These are phyloP conservation scores for rat (Rattus norvegicus) DNA, from an alignment of 2,113 vertebrate species.

Conservation along the genomic window DNA sequence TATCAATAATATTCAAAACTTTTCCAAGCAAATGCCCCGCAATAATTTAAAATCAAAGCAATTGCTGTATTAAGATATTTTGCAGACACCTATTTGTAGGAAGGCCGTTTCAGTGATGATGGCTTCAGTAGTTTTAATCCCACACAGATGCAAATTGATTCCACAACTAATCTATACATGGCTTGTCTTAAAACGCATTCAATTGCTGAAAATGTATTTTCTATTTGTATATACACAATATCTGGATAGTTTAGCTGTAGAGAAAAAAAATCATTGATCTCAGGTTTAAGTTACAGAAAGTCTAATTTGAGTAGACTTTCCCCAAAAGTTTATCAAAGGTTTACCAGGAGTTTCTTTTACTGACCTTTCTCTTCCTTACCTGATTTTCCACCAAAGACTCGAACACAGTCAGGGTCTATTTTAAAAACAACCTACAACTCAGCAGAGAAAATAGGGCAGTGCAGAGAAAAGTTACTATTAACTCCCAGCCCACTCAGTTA, in stretches of 20 bases:
- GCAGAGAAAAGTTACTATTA: slow-evolving; percentile 82
- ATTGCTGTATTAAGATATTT: slow-evolving; percentile 82
- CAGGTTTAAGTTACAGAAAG: neutral
- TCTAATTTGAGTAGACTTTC: slow-evolving; percentile 69
- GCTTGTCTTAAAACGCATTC: slow-evolving; percentile 59
- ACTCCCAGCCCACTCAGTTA: slow-evolving; percentile 84
- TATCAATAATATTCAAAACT: slow-evolving; percentile 72
- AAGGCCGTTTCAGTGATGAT: slow-evolving; percentile 85
- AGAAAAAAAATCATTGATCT: slow-evolving; percentile 29
- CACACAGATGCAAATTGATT: slow-evolving; percentile 86
- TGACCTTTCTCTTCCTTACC: slow-evolving; percentile 27
- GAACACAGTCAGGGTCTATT: slow-evolving; percentile 58
- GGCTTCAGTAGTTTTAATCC: slow-evolving; percentile 82
- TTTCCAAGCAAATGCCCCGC: slow-evolving; percentile 79
- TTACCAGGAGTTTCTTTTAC: slow-evolving; percentile 66
- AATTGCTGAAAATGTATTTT: slow-evolving; percentile 64
- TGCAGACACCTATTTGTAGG: slow-evolving; percentile 83
- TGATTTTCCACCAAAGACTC: slow-evolving; percentile 38
- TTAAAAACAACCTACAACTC: slow-evolving; percentile 63
- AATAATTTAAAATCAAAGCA: slow-evolving; percentile 81
- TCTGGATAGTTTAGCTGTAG: slow-evolving; percentile 19
- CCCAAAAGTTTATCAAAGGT: slow-evolving; percentile 40
- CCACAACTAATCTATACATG: slow-evolving; percentile 69
- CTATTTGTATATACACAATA: neutral
- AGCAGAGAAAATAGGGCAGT: slow-evolving; percentile 72